Evolutionary conservation across 1,140 invertebrate species (phyloP).

Genomic region (Trypoxylus dichotomus): DNA sequence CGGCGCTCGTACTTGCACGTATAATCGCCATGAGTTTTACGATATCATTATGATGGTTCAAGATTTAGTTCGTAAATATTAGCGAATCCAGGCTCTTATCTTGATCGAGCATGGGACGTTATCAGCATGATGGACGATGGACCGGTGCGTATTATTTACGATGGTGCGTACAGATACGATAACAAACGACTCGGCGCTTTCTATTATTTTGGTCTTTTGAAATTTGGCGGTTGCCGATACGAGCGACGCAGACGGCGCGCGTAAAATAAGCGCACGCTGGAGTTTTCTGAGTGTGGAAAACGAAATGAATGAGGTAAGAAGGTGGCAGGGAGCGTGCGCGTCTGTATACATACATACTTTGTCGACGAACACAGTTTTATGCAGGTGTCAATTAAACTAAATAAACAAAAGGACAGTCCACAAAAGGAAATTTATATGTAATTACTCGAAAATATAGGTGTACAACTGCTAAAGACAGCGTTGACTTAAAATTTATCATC

Average conservation of each 20-base stretch:
- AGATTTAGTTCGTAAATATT: background rate
- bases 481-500: too few species aligned
- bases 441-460: too few species aligned
- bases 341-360: background rate
- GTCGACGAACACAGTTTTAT: background rate
- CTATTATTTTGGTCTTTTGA: conserved; percentile 20
- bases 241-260: conserved; percentile 28
- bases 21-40: conserved; percentile 1
- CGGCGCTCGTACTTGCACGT: background rate
- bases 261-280: conserved; percentile 23
- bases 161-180: conserved; percentile 6
- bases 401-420: background rate
- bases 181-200: background rate
- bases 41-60: background rate
- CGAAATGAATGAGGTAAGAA: conserved; percentile 30
- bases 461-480: too few species aligned
- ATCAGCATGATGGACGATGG: background rate
- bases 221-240: conserved; percentile 32
- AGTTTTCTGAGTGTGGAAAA: conserved; percentile 26
- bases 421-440: too few species aligned
- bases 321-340: conserved; percentile 31
- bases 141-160: background rate
- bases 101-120: background rate
- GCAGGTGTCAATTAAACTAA: background rate
- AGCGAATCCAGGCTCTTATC: background rate